These are phyloP conservation scores for Pollenia labialis DNA, from an alignment of 2,888 invertebrate species.

Conservation along the genomic window DNA sequence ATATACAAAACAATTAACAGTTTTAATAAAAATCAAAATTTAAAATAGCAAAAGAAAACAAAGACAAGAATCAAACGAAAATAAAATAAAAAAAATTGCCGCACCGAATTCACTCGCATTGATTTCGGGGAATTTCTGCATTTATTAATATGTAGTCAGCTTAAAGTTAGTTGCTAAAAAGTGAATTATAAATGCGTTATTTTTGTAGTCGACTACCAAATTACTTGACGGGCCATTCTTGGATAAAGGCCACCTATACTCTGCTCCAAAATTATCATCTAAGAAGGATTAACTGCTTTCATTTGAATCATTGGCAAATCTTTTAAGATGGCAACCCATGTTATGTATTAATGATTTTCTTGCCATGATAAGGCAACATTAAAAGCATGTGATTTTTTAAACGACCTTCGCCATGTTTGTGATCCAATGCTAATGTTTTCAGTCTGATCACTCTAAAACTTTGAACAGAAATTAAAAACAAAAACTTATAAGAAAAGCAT, in stretches of 20 bases:
- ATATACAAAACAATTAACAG: too few species aligned
- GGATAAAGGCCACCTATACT: not conserved
- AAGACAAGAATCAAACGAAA: too few species aligned
- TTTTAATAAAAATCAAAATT: too few species aligned
- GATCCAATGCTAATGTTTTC: slow-evolving; percentile 38
- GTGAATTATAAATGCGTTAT: too few species aligned
- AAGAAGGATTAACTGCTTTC: not conserved
- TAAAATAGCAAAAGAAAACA: too few species aligned
- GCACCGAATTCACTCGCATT: too few species aligned
- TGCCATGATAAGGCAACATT: slow-evolving; percentile 47
- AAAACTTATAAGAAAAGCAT: slow-evolving; percentile 55
- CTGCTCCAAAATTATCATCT: not conserved
- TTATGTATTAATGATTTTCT: slow-evolving; percentile 30
- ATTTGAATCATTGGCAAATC: not conserved
- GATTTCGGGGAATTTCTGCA: too few species aligned
- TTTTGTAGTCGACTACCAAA: too few species aligned
- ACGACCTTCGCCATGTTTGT: slow-evolving; percentile 71
- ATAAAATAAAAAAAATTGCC: too few species aligned
- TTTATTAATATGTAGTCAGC: too few species aligned
- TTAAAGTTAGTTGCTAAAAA: too few species aligned
- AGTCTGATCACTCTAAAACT: slow-evolving; percentile 50
- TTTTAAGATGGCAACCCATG: slow-evolving; percentile 42
- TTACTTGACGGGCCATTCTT: too few species aligned
- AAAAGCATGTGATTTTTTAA: slow-evolving; percentile 64
- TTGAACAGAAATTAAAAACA: slow-evolving; percentile 11